phyloP scores from a whole-genome alignment of 2,797 vertebrate species.

The Synaphobranchus kaupii region DNA sequence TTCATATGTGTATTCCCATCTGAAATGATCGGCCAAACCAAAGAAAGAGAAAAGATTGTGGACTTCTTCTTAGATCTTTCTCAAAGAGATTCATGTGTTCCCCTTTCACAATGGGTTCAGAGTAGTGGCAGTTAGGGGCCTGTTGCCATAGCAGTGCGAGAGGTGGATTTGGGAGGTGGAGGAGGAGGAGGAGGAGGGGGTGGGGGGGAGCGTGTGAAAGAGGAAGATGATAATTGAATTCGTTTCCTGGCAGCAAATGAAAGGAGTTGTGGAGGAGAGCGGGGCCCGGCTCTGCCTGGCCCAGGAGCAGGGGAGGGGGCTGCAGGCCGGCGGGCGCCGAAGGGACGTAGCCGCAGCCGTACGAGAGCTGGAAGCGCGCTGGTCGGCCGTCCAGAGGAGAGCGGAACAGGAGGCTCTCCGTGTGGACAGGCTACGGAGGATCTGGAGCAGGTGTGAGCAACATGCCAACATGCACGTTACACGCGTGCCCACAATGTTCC shows the following conservation, averaged over 20 bases:
- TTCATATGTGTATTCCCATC: not conserved
- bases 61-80: slow-evolving; percentile 15
- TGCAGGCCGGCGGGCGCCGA: slow-evolving; percentile 62
- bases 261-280: slow-evolving; percentile 66
- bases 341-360: slow-evolving; percentile 66
- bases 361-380: slow-evolving; percentile 68
- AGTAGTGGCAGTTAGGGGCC: slow-evolving; percentile 24
- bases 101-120: slow-evolving; percentile 34
- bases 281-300: slow-evolving; percentile 66
- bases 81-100: slow-evolving; percentile 45
- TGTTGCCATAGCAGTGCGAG: slow-evolving; percentile 20
- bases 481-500: not conserved
- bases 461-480: not conserved
- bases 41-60: not conserved
- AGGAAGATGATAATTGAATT: slow-evolving; percentile 28
- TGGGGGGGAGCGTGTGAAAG: slow-evolving; percentile 17
- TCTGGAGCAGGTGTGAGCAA: slow-evolving; percentile 72
- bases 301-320: slow-evolving; percentile 72
- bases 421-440: slow-evolving; percentile 65
- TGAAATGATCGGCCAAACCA: slow-evolving; percentile 20
- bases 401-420: slow-evolving; percentile 63
- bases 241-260: slow-evolving; percentile 69
- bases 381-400: slow-evolving; percentile 70
- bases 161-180: slow-evolving; percentile 22
- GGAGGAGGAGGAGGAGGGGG: not conserved